These are phyloP conservation scores for Oostethus manadensis DNA, from an alignment of 2,113 vertebrate genomes.

Conservation along the genomic window DNA sequence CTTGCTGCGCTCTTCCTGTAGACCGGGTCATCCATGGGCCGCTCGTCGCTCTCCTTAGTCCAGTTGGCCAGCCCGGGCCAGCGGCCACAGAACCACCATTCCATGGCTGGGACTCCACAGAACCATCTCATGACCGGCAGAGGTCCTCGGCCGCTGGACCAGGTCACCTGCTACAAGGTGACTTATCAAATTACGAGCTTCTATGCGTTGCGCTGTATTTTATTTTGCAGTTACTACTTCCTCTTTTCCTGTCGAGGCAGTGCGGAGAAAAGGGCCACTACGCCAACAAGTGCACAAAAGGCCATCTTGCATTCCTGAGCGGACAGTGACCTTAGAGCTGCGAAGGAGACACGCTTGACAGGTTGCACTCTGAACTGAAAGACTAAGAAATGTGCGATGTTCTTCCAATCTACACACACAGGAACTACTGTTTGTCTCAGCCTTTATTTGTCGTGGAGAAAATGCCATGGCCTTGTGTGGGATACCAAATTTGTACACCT, in stretches of 20 bases:
- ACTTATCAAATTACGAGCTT: slow-evolving; percentile 11
- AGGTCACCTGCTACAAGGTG: slow-evolving; percentile 99
- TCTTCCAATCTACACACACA: background rate
- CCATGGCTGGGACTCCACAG: slow-evolving; percentile 71
- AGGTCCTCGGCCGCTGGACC: slow-evolving; percentile 91
- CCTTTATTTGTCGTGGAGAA: background rate
- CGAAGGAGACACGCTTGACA: background rate
- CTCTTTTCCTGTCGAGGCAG: slow-evolving; percentile 49
- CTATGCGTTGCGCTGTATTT: background rate
- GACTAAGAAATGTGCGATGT: background rate
- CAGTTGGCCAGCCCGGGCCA: slow-evolving; percentile 81
- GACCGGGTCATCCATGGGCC: slow-evolving; percentile 41
- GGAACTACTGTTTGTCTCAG: background rate
- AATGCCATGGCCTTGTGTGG: background rate
- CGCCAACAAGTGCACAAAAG: slow-evolving; percentile 98
- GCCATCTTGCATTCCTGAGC: slow-evolving; percentile 95
- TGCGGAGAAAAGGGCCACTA: slow-evolving; percentile 99
- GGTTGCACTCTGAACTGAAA: background rate
- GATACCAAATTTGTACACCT: background rate
- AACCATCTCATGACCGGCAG: slow-evolving; percentile 82
- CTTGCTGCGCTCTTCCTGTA: slow-evolving; percentile 16
- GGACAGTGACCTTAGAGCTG: slow-evolving; percentile 77
- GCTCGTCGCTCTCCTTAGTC: slow-evolving; percentile 80
- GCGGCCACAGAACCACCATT: slow-evolving; percentile 79
- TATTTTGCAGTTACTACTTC: background rate